Evolutionary conservation across 2,797 vertebrate species (phyloP), one percentile per base, ranked within the genome.

Genomic region (Simalia tracyae): DNA sequence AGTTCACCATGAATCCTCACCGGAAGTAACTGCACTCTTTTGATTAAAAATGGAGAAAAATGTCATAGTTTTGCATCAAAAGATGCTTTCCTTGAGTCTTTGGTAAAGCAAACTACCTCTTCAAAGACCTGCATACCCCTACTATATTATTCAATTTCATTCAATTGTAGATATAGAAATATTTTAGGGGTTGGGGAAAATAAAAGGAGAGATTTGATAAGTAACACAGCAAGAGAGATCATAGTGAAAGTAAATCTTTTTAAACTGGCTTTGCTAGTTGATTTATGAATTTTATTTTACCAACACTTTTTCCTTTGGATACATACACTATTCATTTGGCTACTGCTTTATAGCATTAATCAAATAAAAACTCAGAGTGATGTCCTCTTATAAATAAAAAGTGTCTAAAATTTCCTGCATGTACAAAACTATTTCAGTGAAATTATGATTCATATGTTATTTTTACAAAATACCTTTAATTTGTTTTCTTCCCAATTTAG

Each of bases 341-440:
- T 50, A 60, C 0, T 91, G 15, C 50, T 93, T 94, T 85, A 57
- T 6, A 88, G 0, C 88, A 4, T 12, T 60, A 46, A 60, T 0
- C 59, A 50, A 84, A 36, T 81, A 81, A 46, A 85, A 54, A 56
- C 4, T 89, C 10, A 89, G 57, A 90, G 1, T 0, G 0, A 31
- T 57, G 5, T 59, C 9, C 84, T 24, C 89, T 60, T 90, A 28
- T 64, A 63, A 86, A 72, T 26, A 68, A 87, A 95, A 46, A 89
- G 11, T 59, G 84, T n/a, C 15, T 56, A 68, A 54, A 94, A 86
- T 54, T 84, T 76, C 42, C n/a, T 93, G 42, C 22, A 66, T 63
- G 36, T 91, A 85, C 31, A 92, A 86, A 94, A 88, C 2, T 22
- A 50, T 68, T 61, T 87, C 31, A 88, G 1, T 84, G 14, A 91